These are phyloP conservation scores for Drosophila kurseongensis DNA, from an alignment of 1,140 invertebrate species.

Conservation along the genomic window DNA sequence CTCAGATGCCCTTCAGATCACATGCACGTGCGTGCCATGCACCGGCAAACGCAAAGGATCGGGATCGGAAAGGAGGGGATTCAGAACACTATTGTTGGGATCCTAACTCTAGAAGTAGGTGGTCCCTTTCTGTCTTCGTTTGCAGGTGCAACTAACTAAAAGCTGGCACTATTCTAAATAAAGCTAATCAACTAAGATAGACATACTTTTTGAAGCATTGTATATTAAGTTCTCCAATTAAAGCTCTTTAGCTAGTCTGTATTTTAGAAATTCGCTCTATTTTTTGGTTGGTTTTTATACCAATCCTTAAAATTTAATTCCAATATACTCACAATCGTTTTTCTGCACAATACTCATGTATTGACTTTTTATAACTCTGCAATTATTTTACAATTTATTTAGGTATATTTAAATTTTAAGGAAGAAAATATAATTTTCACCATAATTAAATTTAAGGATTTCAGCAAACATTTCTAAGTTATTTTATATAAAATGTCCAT, in stretches of 20 bases:
- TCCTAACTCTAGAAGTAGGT: slow-evolving; percentile 7
- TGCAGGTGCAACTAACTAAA: slow-evolving; percentile 40
- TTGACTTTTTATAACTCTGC: too few relatives aligned
- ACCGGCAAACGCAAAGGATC: slow-evolving; percentile 43
- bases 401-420: too few relatives aligned
- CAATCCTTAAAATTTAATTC: too few relatives aligned
- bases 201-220: slow-evolving; percentile 5
- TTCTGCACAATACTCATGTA: too few relatives aligned
- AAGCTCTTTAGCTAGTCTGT: not conserved
- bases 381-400: too few relatives aligned
- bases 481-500: too few relatives aligned
- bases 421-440: too few relatives aligned
- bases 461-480: too few relatives aligned
- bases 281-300: not conserved
- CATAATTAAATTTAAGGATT: too few relatives aligned
- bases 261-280: not conserved
- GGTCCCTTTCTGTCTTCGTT: slow-evolving; percentile 23
- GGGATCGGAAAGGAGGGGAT: slow-evolving; percentile 10
- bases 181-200: slow-evolving; percentile 11
- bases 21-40: slow-evolving; percentile 47
- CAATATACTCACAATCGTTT: too few relatives aligned
- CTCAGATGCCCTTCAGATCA: slow-evolving; percentile 6
- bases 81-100: slow-evolving; percentile 3
- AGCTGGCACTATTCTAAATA: slow-evolving; percentile 15
- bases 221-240: not conserved